These are phyloP conservation scores for Bedellia somnulentella DNA, from an alignment of 2,888 invertebrate genomes.

Conservation along the genomic window DNA sequence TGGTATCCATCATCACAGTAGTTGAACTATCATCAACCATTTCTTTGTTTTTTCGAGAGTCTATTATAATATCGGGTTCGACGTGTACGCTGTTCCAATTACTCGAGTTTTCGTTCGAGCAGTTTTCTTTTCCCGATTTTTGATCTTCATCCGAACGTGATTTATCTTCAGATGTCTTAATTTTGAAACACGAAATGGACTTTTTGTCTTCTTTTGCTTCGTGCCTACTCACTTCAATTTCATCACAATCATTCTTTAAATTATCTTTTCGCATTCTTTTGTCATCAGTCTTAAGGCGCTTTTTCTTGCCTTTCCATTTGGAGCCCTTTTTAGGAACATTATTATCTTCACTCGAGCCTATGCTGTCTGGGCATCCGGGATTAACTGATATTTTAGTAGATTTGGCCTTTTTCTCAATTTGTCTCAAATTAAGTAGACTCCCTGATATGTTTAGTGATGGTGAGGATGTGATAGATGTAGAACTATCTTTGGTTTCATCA, in stretches of 20 bases:
- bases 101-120: constrained; percentile 43
- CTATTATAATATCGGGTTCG: constrained; percentile 43
- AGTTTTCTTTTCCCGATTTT: constrained; percentile 39
- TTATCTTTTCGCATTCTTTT: constrained; percentile 22
- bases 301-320: constrained; percentile 52
- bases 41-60: constrained; percentile 32
- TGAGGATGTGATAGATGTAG: constrained; percentile 29
- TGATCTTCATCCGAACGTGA: constrained; percentile 36
- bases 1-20: constrained; percentile 29
- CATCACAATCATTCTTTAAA: constrained; percentile 20
- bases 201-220: constrained; percentile 38
- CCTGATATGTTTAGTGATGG: constrained; percentile 33
- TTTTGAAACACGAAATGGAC: constrained; percentile 53
- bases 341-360: constrained; percentile 44
- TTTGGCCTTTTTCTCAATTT: constrained; percentile 47
- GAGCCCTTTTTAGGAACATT: constrained; percentile 32
- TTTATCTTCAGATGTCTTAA: constrained; percentile 44
- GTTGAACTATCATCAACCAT: constrained; percentile 35
- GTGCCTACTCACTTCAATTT: constrained; percentile 33
- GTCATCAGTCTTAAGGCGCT: constrained; percentile 35
- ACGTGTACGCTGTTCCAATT: constrained; percentile 29
- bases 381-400: constrained; percentile 54
- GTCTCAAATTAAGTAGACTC: constrained; percentile 39
- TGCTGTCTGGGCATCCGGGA: constrained; percentile 43
- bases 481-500: constrained; percentile 30